Base-by-base conservation (phyloP, 1,140 invertebrate species). In the Muscidifurax raptorellus region DNA sequence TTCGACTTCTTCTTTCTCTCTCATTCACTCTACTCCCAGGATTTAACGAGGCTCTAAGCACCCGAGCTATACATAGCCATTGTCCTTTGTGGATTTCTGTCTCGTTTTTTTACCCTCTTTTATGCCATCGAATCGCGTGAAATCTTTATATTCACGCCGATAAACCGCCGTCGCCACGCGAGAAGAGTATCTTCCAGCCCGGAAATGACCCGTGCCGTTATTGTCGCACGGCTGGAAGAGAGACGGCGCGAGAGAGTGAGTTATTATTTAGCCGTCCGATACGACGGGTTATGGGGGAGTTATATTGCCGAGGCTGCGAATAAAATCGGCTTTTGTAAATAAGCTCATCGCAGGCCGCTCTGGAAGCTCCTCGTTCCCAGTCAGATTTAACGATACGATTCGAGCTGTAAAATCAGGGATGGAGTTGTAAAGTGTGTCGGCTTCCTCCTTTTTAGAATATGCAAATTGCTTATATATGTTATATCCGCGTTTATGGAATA, bases 1-100 rank as follows among this genome's bases (percentile, higher is more conserved):
- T 30, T 69, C 66, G 66, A 69, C 81, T 64, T n/a, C 27, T 28
- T 59, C 15, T 72, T 72, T 27, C 36, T 18, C 77, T 40, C 78
- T 25, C 12, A 10, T 12, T 30, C 67, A 18, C 32, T 5, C 13
- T n/a, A 30, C 59, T 27, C 18, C 32, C 7, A 40, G 80, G 40
- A 47, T 82, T 82, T 82, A 82, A 82, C 80, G 80, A 82, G 69
- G 71, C 80, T 74, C 44, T 82, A 82, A 82, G 80, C 80, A 64
- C 80, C 25, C n/a, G 7, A 36, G 30, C 30, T 69, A n/a, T n/a
- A 80, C 13, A 80, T 25, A 28, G 69, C 44, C 69, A 82, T 74
- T 82, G 69, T 82, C 69, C 80, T 74, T 81, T 81, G 36, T 28
- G 64, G 78, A 67, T 72, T 52, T 74, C 44, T 76, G 40, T 44